A percentile compares a stretch with the other conserved stretches of the same genome.
These are phyloP conservation scores for Petrolisthes cinctipes DNA, from an alignment of 2,888 invertebrate genomes.

Conservation along the genomic window DNA sequence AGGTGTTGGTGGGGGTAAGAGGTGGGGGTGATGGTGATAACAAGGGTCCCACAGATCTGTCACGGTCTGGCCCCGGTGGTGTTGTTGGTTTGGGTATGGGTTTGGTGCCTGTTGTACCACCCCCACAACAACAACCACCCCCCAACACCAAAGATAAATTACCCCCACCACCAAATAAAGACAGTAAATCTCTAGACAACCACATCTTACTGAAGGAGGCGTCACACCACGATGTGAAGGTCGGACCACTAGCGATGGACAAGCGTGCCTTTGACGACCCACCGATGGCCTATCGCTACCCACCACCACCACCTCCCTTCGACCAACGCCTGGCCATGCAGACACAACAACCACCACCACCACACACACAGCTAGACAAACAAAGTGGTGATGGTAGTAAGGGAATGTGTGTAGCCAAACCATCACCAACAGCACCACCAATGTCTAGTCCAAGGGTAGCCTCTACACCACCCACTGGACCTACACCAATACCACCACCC, in stretches of 20 bases:
- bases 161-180: slow-evolving; percentile 22
- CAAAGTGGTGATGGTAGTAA: neutral
- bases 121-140: slow-evolving; percentile 12
- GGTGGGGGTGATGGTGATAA: slow-evolving; percentile 42
- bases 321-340: slow-evolving; percentile 52
- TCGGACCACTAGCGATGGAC: slow-evolving; percentile 36
- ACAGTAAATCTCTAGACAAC: slow-evolving; percentile 41
- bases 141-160: slow-evolving; percentile 45
- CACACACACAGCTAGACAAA: slow-evolving; percentile 51
- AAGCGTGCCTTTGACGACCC: slow-evolving; percentile 45
- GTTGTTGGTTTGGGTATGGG: neutral
- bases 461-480: slow-evolving; percentile 50
- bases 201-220: slow-evolving; percentile 46
- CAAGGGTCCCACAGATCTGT: slow-evolving; percentile 62
- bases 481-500: slow-evolving; percentile 28
- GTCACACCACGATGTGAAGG: slow-evolving; percentile 28
- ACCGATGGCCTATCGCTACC: slow-evolving; percentile 49
- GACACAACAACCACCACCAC: slow-evolving; percentile 13
- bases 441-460: slow-evolving; percentile 61
- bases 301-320: neutral
- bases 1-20: slow-evolving; percentile 19
- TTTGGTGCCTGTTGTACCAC: slow-evolving; percentile 19
- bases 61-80: slow-evolving; percentile 44
- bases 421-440: slow-evolving; percentile 56
- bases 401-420: slow-evolving; percentile 28